These are phyloP conservation scores for Hydrolagus colliei DNA, from an alignment of 2,797 vertebrate genomes.

Conservation along the genomic window DNA sequence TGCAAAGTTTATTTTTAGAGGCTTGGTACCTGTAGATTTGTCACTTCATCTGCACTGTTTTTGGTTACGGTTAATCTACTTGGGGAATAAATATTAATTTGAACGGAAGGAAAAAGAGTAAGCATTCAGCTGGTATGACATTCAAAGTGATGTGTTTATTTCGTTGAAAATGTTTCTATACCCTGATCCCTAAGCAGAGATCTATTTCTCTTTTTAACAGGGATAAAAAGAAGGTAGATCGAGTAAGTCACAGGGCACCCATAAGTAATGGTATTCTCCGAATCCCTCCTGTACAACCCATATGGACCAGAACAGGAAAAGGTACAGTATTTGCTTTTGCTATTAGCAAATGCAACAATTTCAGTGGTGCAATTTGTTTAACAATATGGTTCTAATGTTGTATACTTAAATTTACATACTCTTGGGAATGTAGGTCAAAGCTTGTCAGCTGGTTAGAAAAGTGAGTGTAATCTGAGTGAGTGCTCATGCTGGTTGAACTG, in stretches of 20 bases:
- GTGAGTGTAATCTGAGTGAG: too few relatives aligned
- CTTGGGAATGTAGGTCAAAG: neutral
- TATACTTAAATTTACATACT: neutral
- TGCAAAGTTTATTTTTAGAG: too few relatives aligned
- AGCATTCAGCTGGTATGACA: neutral
- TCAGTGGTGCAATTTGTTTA: too few relatives aligned
- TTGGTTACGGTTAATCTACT: neutral
- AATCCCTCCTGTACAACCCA: conserved; percentile 53
- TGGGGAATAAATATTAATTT: conserved; percentile 27
- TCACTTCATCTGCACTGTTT: neutral
- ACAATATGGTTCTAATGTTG: neutral
- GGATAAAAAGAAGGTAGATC: conserved; percentile 24
- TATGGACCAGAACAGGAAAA: conserved; percentile 51
- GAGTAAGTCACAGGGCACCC: conserved; percentile 48
- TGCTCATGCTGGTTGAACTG: too few relatives aligned
- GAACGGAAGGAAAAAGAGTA: conserved; percentile 60
- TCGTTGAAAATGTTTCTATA: neutral
- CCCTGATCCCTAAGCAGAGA: neutral
- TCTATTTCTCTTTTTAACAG: conserved; percentile 35
- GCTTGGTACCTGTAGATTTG: too few relatives aligned
- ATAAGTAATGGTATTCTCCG: conserved; percentile 53
- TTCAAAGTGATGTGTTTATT: too few relatives aligned
- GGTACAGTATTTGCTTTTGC: conserved; percentile 46
- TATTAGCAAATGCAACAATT: neutral
- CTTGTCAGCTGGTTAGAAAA: neutral